A percentile compares a stretch with the other conserved stretches of the same genome.
These are phyloP conservation scores for Drosophila demipolita DNA, from an alignment of 2,888 invertebrate species.

Conservation along the genomic window DNA sequence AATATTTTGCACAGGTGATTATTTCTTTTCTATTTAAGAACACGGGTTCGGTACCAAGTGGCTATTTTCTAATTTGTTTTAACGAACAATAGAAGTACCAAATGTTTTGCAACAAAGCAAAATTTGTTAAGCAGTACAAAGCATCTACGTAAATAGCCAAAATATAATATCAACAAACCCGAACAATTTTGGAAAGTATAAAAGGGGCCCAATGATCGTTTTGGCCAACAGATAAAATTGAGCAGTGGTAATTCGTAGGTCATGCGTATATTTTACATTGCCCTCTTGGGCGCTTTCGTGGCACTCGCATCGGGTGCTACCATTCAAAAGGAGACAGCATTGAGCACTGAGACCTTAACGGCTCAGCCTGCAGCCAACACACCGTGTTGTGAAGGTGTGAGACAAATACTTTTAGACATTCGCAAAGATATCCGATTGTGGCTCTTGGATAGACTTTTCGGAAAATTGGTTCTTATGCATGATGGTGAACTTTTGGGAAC, in stretches of 20 bases:
- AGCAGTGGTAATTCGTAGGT: conserved; percentile 38
- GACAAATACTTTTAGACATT: conserved; percentile 67
- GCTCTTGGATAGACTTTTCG: conserved; percentile 65
- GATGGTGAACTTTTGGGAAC: conserved; percentile 58
- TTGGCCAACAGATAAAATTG: conserved; percentile 49
- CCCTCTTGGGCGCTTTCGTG: conserved; percentile 54
- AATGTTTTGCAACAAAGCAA: conserved; percentile 66
- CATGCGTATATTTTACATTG: conserved; percentile 64
- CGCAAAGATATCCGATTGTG: conserved; percentile 68
- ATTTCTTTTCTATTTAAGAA: conserved; percentile 23
- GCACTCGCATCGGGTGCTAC: conserved; percentile 51
- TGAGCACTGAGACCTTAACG: conserved; percentile 32
- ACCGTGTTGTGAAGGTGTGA: conserved; percentile 69
- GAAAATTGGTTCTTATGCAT: conserved; percentile 54
- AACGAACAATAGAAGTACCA: conserved; percentile 60
- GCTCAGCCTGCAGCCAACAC: conserved; percentile 20
- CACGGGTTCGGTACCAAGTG: conserved; percentile 7
- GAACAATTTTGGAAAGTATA: conserved; percentile 45
- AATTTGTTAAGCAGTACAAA: conserved; percentile 64
- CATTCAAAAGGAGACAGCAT: conserved; percentile 44
- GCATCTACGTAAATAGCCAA: conserved; percentile 66
- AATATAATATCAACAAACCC: conserved; percentile 31
- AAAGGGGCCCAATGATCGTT: conserved; percentile 45
- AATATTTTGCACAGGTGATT: conserved; percentile 73
- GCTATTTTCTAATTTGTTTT: conserved; percentile 23